Evolutionary conservation across 2,888 invertebrate genomes (phyloP), one percentile per base, ranked within the genome.

Genomic region (Caenorhabditis parvicauda): DNA sequence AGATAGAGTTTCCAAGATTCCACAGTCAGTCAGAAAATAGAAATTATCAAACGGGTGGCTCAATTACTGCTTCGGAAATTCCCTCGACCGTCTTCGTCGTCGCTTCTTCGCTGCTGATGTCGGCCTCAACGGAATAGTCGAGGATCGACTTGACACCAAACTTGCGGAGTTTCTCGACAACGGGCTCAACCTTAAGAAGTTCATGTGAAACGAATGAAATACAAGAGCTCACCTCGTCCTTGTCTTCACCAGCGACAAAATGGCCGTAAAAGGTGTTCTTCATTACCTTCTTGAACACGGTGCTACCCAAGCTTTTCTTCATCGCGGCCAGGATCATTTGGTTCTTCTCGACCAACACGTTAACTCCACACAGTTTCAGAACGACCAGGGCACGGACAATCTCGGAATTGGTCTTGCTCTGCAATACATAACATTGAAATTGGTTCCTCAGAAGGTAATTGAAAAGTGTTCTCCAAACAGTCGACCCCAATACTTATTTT

Each of bases 81-180:
- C 54, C 54, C 48, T 57, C 54, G 6, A 63, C 64, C 2, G 70
- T 65, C 69, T 90, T 88, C 82, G 92, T 89, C 82, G 90, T 90
- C 0, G 95, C 96, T 82, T 95, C 90, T 81, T 93, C 92, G 81
- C 91, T 89, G 19, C 89, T 87, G 72, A 85, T 66, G 82, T 98
- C 98, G 82, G 95, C 92, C 83, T 98, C 98, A 0, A 94, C 98
- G 60, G 94, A 95, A 85, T 96, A 96, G 84, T 96, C 96, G 67
- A 98, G 88, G 82, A 98, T 98, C 46, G 96, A 92, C 83, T 98
- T 98, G 17, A 99, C 98, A 45, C 98, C 98, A 83, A 93, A 98
- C 57, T 90, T 89, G 56, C 90, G 87, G 81, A 96, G 85, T 81
- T 90, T 87, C 81, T 90, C 89, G 74, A 93, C 86, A 52, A 88